Base-by-base conservation (phyloP, 2,113 vertebrate species). In the Nothocercus nigrocapillus region DNA sequence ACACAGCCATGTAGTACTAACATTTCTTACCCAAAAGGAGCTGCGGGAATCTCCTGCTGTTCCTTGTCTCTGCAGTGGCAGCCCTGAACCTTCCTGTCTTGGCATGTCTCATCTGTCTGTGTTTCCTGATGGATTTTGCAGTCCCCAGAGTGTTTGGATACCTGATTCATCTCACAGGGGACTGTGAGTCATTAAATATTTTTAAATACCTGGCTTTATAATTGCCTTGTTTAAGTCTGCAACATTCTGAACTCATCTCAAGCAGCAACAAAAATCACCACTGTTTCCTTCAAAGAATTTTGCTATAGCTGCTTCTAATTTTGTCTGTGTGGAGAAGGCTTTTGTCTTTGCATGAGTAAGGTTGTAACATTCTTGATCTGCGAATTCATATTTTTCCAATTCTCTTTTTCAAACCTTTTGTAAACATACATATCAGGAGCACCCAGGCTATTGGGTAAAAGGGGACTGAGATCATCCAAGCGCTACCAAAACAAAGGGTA, bases 71-170 rank as follows among this genome's bases (percentile, higher is more conserved):
- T 93, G 44, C 24, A 0, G 40, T 74, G 66, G 78, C 85, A 95
- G 74, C 72, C 83, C 61, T 78, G 58, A 95, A 91, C 85, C 85
- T 95, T 94, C 82, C 93, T 95, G 89, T 64, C 93, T 66, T 86
- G 89, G 88, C 73, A 10, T 49, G 15, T 88, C 87, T 93, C 95
- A 91, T 95, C 93, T 95, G 86, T 93, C 72, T 94, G 47, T 85
- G 56, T 30, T 96, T 97, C 94, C 94, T 96, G 95, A 94, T 95
- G 89, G 85, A 89, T 95, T 93, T 97, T 94, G 91, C 79, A 95
- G 64, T 85, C 76, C 66, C 59, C 82, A 63, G 70, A 93, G 58
- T 88, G 89, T 91, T 95, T 92, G 77, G 69, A 94, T 94, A 92
- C 94, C 89, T 94, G 79, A 90, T 94, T 96, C 59, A 93, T 88